These are phyloP conservation scores for Meganola albula DNA, from an alignment of 2,888 invertebrate species.

Conservation along the genomic window DNA sequence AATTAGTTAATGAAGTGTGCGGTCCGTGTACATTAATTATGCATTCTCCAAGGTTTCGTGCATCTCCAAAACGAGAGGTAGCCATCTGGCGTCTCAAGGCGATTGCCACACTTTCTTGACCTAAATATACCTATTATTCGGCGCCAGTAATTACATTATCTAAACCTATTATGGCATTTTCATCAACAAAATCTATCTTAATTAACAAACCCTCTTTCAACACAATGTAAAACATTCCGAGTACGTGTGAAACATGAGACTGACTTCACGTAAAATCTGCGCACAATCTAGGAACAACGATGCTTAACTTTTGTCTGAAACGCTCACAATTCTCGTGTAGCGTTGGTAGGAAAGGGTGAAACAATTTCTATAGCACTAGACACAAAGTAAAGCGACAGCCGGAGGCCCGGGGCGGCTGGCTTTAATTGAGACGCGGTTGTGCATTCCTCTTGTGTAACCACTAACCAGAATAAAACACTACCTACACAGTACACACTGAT, in stretches of 20 bases:
- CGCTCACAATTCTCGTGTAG: slow-evolving; percentile 45
- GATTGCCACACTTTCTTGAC: slow-evolving; percentile 34
- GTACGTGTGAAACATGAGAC: slow-evolving; percentile 15
- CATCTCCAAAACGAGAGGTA: slow-evolving; percentile 40
- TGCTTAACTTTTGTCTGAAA: slow-evolving; percentile 51
- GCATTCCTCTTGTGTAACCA: slow-evolving; percentile 39
- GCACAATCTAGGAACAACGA: slow-evolving; percentile 45
- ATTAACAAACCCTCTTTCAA: no score
- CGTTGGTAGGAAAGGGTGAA: slow-evolving; percentile 30
- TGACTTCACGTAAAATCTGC: slow-evolving; percentile 29
- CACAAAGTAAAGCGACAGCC: slow-evolving; percentile 46
- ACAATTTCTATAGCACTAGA: slow-evolving; percentile 45
- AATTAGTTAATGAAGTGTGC: slow-evolving; percentile 42
- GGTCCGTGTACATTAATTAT: slow-evolving; percentile 47
- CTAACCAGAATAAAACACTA: slow-evolving; percentile 38
- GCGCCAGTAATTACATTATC: slow-evolving; percentile 20
- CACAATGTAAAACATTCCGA: slow-evolving; percentile 7
- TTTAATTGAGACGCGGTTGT: slow-evolving; percentile 53
- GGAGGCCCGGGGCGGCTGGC: slow-evolving; percentile 36
- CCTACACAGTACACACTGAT: slow-evolving; percentile 28
- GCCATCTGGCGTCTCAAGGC: slow-evolving; percentile 40
- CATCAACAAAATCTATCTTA: not conserved
- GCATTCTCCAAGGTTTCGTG: slow-evolving; percentile 41
- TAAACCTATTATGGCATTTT: no score
- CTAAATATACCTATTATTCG: slow-evolving; percentile 29